These are phyloP conservation scores for Euphydryas editha DNA, from an alignment of 2,888 invertebrate species.

Conservation along the genomic window DNA sequence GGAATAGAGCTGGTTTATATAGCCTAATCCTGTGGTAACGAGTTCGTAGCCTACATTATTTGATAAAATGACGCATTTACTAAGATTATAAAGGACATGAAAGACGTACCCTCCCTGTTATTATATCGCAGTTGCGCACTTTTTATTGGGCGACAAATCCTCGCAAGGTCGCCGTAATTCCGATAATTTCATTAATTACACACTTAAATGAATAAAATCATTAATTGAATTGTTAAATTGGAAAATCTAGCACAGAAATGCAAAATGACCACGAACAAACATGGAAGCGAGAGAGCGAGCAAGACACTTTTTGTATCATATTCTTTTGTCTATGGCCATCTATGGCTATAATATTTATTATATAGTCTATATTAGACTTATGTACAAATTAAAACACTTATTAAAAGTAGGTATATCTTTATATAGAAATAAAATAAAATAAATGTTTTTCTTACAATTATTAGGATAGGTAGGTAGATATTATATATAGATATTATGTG, in stretches of 20 bases:
- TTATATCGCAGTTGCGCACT: conserved; percentile 75
- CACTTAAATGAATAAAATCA: conserved; percentile 71
- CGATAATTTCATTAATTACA: conserved; percentile 81
- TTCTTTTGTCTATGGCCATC: conserved; percentile 57
- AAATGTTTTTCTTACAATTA: too few relatives aligned
- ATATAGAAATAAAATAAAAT: not conserved
- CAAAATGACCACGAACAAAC: conserved; percentile 83
- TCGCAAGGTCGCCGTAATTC: conserved; percentile 77
- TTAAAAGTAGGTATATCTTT: not conserved
- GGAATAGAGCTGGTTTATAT: conserved; percentile 44
- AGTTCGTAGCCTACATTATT: conserved; percentile 66
- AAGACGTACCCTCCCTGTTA: conserved; percentile 84
- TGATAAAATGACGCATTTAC: conserved; percentile 83
- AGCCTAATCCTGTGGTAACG: conserved; percentile 55
- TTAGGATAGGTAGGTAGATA: too few relatives aligned
- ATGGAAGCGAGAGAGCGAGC: conserved; percentile 80
- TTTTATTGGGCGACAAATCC: conserved; percentile 77
- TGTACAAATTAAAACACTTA: not conserved
- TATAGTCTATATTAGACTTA: conserved; percentile 20
- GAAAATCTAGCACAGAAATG: conserved; percentile 80
- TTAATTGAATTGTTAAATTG: conserved; percentile 73
- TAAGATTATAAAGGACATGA: conserved; percentile 74
- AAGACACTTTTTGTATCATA: conserved; percentile 65
- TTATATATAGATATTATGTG: too few relatives aligned
- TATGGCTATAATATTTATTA: not conserved